Percentiles rank a stretch among this genome's conserved stretches.
phyloP scores from a whole-genome alignment of 2,888 invertebrate genomes.

The Hirtodrosophila histrioides region DNA sequence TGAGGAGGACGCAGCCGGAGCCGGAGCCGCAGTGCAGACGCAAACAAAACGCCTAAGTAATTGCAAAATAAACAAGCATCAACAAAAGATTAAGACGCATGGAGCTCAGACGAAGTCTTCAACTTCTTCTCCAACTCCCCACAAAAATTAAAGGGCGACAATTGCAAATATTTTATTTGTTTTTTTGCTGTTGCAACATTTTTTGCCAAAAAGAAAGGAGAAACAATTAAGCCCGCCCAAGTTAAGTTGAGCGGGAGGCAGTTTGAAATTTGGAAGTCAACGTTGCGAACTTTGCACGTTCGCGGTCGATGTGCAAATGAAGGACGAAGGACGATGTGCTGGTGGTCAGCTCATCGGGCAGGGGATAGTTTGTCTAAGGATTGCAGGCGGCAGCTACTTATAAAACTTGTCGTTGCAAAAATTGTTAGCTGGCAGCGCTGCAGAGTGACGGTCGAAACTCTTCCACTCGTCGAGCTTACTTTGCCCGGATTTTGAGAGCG shows the following conservation, averaged over 20 bases:
- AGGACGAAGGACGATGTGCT: slow-evolving; percentile 43
- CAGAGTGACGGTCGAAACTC: slow-evolving; percentile 1
- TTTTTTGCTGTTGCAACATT: slow-evolving; percentile 31
- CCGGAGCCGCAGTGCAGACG: slow-evolving; percentile 78
- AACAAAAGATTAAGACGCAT: slow-evolving; percentile 82
- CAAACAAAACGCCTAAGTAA: slow-evolving; percentile 82
- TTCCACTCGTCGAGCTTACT: slow-evolving; percentile 23
- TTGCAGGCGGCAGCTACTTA: slow-evolving; percentile 60
- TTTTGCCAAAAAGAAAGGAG: slow-evolving; percentile 15
- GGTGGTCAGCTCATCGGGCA: too few relatives aligned
- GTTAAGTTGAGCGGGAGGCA: slow-evolving; percentile 13
- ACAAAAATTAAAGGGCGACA: slow-evolving; percentile 42
- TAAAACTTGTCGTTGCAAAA: slow-evolving; percentile 73
- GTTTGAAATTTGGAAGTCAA: slow-evolving; percentile 42
- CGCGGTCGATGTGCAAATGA: slow-evolving; percentile 80
- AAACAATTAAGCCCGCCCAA: slow-evolving; percentile 61
- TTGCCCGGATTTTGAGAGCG: slow-evolving; percentile 59
- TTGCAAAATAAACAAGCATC: slow-evolving; percentile 83
- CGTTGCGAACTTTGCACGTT: slow-evolving; percentile 58
- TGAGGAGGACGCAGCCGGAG: slow-evolving; percentile 30
- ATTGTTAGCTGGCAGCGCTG: slow-evolving; percentile 29
- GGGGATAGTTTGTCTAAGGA: slow-evolving; percentile 1
- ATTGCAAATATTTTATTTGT: slow-evolving; percentile 73
- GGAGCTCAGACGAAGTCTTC: slow-evolving; percentile 23
- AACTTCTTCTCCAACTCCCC: slow-evolving; percentile 4